Evolutionary conservation across 2,888 invertebrate species (phyloP), one percentile per base, ranked within the genome.

Genomic region (Megamerina dolium): DNA sequence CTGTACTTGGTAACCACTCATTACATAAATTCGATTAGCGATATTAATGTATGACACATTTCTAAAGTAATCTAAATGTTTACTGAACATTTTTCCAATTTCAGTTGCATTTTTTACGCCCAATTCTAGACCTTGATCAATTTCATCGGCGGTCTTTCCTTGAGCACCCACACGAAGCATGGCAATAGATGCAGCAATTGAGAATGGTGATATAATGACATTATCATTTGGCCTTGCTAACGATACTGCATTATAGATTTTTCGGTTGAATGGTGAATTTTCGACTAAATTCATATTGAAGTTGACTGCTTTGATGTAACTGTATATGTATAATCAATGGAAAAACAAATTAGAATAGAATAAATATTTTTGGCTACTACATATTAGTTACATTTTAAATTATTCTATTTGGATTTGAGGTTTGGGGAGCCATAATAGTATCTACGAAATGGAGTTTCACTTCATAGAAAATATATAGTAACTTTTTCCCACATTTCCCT

Each of bases 1-100:
- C 34, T 78, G 73, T 6, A 87, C 55, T 4, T 73, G 64, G 42
- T 77, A 76, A 4, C 77, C 74, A 2, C 77, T 63, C 61, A 77
- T 77, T 1, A 84, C 63, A 59, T 81, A 90, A 13, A 88, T 74
- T 58, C 83, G 84, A 59, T 87, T 89, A 5, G 87, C 87, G 20
- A 86, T 73, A 45, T 77, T 76, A 10, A 70, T 33, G 3, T 56
- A 39, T 20, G 53, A 36, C 16, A 58, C 60, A 34, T 61, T 53
- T 21, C 57, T 52, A 37, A 64, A 60, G 2, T 42, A 39, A 2
- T 53, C 49, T 10, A 67, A 42, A 10, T 64, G 50, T 2, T 49
- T 41, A 20, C 57, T 49, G 30, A 64, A 70, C 17, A 57, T 56
- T 6, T 58, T 52, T 1, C 61, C 64, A 14, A 66, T 58, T 16